phyloP scores from a whole-genome alignment of 2,113 vertebrate species.

The Labeo rohita region DNA sequence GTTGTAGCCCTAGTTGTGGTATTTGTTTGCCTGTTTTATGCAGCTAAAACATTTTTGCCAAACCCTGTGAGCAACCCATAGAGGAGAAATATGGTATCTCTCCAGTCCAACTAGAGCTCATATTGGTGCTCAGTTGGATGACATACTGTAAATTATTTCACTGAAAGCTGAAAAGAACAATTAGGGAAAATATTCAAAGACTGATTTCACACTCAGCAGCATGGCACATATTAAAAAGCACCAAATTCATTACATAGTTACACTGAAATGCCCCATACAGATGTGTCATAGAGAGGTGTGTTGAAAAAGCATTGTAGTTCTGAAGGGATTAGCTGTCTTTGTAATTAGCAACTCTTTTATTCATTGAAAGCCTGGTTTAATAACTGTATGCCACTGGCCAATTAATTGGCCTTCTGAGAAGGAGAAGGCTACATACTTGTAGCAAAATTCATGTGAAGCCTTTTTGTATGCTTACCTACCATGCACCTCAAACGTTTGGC shows the following conservation, averaged over 20 bases:
- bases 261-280: not conserved
- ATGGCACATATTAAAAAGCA: conserved; percentile 4
- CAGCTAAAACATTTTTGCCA: conserved; percentile 38
- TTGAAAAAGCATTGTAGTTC: conserved; percentile 11
- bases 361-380: conserved; percentile 71
- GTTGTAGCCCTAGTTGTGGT: not conserved
- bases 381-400: conserved; percentile 68
- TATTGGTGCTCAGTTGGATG: conserved; percentile 42
- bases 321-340: conserved; percentile 59
- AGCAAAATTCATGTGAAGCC: conserved; percentile 65
- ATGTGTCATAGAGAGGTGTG: conserved; percentile 15
- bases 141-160: conserved; percentile 43
- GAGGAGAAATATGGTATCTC: conserved; percentile 44
- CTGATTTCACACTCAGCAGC: conserved; percentile 30
- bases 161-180: conserved; percentile 39
- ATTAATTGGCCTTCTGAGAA: conserved; percentile 69
- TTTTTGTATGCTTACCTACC: conserved; percentile 66
- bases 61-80: conserved; percentile 32
- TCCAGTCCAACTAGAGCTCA: conserved; percentile 30
- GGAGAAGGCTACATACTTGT: conserved; percentile 69
- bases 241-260: not conserved
- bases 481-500: conserved; percentile 38
- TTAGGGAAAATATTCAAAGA: conserved; percentile 38
- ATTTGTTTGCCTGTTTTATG: conserved; percentile 2
- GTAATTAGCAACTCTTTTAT: conserved; percentile 73